Evolutionary conservation across 2,888 invertebrate genomes (phyloP), one percentile per base, ranked within the genome.

Genomic region (Parnassius smintheus): DNA sequence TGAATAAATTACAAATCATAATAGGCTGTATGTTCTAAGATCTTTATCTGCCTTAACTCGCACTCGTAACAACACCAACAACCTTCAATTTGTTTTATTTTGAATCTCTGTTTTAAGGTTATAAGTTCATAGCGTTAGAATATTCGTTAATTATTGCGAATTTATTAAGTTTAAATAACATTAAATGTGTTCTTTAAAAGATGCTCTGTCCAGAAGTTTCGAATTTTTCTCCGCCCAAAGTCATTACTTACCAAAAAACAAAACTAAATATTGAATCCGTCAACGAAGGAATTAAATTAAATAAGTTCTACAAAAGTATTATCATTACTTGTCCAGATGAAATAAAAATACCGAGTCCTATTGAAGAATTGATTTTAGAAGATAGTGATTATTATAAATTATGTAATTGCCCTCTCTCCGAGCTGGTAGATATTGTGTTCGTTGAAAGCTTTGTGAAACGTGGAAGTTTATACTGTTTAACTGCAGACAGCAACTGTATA

Each of bases 201-300:
- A 86, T 89, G 91, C 68, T 91, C 22, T 83, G 85, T 62, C 91
- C 91, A 25, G 89, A 91, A 78, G 81, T 90, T 25, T 76, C 74
- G 61, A 81, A 85, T 66, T 89, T 90, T 68, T 82, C 86, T 3
- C 69, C 82, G 2, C 90, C 91, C 0, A 89, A 86, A 83, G 76
- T 85, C 9, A 74, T 81, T 48, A 72, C 75, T 42, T 71, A 70
- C 2, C 70, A 70, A 3, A 82, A 78, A 65, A 69, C 73, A 68
- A 74, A 76, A 62, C 69, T 77, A 64, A 75, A 73, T 52, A 67
- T 81, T 4, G 76, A 81, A 48, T 65, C 68, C 1, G 73, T 81
- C 2, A 68, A 69, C 52, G 70, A 78, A 66, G 70, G 67, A 11
- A 68, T 90, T n/a, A 72, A 73, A 59, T 75, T 77, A 69, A 90